Base-by-base conservation (phyloP, 2,113 vertebrate genomes). In the Conger conger region DNA sequence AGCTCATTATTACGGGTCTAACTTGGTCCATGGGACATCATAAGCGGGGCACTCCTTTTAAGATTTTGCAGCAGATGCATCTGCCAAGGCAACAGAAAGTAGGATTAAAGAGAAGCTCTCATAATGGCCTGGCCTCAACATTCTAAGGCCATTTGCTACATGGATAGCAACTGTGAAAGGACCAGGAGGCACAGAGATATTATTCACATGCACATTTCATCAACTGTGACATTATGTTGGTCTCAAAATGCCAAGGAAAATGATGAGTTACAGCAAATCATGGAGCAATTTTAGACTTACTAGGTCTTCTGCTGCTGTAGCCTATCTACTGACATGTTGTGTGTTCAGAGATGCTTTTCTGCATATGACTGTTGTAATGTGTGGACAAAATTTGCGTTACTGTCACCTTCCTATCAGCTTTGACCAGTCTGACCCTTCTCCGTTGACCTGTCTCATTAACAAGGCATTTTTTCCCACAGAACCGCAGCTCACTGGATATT, bases 61-160 rank as follows among this genome's bases (percentile, higher is more conserved):
- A 83, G 81, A 76, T 85, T 88, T 73, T 84, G 50, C 68, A 63
- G 82, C 76, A 17, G 85, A 80, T 73, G 18, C 15, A 35, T 76
- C 80, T 57, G 33, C 45, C n/a, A 84, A 68, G 20, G 89, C 76
- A 83, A 35, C 83, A 88, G 86, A 73, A 86, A 85, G 60, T 80
- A 7, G 40, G 37, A 82, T 36, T 37, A 86, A 84, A 80, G 86
- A 86, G 80, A 53, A 80, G 77, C 84, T 83, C 86, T 86, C 42
- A 89, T 88, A 88, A 89, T 82, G 83, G 84, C 80, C 82, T 92
- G 90, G 92, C 90, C 92, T 90, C 23, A 27, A 92, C 88, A 92
- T 90, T 91, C 80, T 82, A 86, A 53, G 42, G 79, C 87, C 80
- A 89, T 88, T 87, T 85, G 86, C 90, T 82, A 80, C 68, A 57